Conservation (phyloP, 1,140 invertebrate species). For the Riptortus pedestris region DNA sequence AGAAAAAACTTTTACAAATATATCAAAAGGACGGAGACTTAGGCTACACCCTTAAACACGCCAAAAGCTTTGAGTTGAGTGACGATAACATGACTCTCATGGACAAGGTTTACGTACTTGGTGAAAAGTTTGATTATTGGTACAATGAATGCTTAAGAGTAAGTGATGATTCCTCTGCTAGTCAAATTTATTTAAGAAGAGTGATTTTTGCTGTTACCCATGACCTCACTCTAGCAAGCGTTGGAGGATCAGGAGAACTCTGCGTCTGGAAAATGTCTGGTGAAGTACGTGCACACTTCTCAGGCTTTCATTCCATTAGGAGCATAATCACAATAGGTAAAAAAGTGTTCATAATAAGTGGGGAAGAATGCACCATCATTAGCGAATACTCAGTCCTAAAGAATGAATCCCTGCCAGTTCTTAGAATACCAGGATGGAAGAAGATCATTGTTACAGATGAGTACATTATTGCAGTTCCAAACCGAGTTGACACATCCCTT, state of each 20-base stretch:
- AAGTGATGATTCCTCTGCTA: neutral
- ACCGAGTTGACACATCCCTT: neutral
- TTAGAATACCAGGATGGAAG: neutral
- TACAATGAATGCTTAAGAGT: constrained; percentile 2
- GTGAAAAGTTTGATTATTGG: neutral
- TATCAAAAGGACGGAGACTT: neutral
- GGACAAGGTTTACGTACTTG: neutral
- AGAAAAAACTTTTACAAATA: neutral
- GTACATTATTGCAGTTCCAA: neutral
- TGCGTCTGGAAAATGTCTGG: neutral
- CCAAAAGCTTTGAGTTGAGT: neutral
- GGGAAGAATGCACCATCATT: neutral
- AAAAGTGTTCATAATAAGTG: neutral
- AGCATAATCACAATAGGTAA: neutral
- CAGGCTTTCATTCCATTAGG: neutral
- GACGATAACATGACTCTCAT: neutral
- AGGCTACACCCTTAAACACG: neutral
- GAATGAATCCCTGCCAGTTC: neutral
- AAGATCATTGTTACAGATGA: neutral
- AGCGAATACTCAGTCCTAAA: neutral
- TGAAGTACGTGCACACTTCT: neutral
- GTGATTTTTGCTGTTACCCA: neutral
- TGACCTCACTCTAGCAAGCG: neutral
- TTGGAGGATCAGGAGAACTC: neutral
- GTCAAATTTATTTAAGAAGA: neutral